Evolutionary conservation across 2,888 invertebrate genomes (phyloP).

Genomic region (Eristalis tenax): DNA sequence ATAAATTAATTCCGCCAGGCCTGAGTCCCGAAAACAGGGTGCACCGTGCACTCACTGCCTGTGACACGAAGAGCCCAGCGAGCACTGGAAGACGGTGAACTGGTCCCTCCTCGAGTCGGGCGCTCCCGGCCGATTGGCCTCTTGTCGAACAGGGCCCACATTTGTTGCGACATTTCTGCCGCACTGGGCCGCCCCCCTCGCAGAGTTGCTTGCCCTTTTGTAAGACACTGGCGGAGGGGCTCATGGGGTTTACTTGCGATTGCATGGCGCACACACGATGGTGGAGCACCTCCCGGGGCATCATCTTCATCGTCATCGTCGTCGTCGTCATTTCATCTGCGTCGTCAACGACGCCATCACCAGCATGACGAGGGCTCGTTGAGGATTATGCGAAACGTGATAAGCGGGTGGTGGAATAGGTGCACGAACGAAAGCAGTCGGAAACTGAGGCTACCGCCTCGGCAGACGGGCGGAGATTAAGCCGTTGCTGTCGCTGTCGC

Average conservation of each 20-base stretch:
- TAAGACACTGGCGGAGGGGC: neutral
- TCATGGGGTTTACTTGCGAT: constrained; percentile 17
- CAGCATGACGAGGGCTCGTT: constrained; percentile 19
- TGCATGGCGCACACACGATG: constrained; percentile 7
- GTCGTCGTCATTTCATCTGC: constrained; percentile 22
- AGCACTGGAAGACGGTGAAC: neutral
- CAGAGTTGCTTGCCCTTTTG: constrained; percentile 28
- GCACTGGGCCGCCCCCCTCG: neutral
- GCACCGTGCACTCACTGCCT: constrained; percentile 20
- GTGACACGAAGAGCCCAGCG: constrained; percentile 39
- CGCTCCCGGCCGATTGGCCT: constrained; percentile 9
- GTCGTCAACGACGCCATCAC: constrained; percentile 8
- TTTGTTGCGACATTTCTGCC: constrained; percentile 48
- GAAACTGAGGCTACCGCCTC: constrained; percentile 19
- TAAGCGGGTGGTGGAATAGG: constrained; percentile 40
- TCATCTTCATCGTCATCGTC: constrained; percentile 26
- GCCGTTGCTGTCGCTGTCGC: constrained; percentile 36
- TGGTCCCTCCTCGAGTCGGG: constrained; percentile 1
- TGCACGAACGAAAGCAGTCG: constrained; percentile 27
- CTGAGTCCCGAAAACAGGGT: constrained; percentile 22
- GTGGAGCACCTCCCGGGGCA: constrained; percentile 14
- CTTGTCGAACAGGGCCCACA: constrained; percentile 51
- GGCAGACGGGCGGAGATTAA: constrained; percentile 40
- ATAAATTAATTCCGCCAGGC: constrained; percentile 58
- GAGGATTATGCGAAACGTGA: constrained; percentile 63